Evolutionary conservation across 1,140 invertebrate species (phyloP), one percentile per base, ranked within the genome.

Genomic region (Babylonia areolata): DNA sequence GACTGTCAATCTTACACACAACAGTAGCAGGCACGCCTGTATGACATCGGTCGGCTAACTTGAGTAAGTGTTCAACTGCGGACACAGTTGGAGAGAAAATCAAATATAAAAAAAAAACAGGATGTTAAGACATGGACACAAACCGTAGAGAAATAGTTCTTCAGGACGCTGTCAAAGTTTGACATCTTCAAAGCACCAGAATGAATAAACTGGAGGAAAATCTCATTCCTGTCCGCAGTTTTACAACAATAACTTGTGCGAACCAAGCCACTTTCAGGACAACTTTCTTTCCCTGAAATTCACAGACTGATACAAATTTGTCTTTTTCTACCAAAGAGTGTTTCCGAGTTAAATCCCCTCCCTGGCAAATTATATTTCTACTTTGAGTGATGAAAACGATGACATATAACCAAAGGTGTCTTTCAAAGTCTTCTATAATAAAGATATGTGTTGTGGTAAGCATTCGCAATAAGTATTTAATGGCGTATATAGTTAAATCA

Each of bases 131-230:
- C 33, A 75, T 51, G 33, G 73, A 58, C 31, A 71, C 78, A 84
- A 87, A 90, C 89, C 87, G 88, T 90, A 31, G 33, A 86, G 23
- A 90, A 69, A 78, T 86, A 88, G 40, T 51, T 79, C 46, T 90
- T 90, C 1, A 90, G 64, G 20, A 85, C 84, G 69, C 86, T 81
- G 42, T 90, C 89, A 79, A 80, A 85, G 40, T 80, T 85, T 64
- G 84, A 73, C 82, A 84, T 84, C 64, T 84, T 84, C 40, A 84
- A 20, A 9, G 46, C 39, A 84, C 5, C 23, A 9, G 39, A 75
- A 23, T 3, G 31, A 35, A 12, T 31, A n/a, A 20, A 40, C n/a
- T 42, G 33, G 33, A n/a, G 46, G 9, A 51, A 51, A 28, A 73
- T 84, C 15, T 73, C 82, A 84, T 75, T 84, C 82, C 82, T 84